Evolutionary conservation across 1,140 invertebrate species (phyloP).

Genomic region (Apis laboriosa): DNA sequence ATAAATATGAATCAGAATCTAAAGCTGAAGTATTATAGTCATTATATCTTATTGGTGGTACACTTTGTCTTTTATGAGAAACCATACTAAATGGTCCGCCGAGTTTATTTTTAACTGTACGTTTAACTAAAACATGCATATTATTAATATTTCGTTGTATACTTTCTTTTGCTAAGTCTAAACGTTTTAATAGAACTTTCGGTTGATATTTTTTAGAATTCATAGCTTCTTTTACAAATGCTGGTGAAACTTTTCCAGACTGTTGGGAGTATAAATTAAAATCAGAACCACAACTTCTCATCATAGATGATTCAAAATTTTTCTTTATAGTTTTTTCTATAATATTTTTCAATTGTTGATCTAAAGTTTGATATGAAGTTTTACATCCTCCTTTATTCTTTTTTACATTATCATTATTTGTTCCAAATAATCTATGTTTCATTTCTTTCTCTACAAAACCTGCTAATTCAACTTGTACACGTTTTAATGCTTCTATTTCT

Average conservation of each 20-base stretch:
- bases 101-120: slow-evolving; percentile 19
- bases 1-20: slow-evolving; percentile 48
- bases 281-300: slow-evolving; percentile 7
- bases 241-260: slow-evolving; percentile 59
- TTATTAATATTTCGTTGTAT: slow-evolving; percentile 65
- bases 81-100: slow-evolving; percentile 40
- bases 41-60: slow-evolving; percentile 58
- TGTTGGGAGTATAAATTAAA: background rate
- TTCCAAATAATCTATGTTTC: slow-evolving; percentile 58
- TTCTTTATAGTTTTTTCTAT: slow-evolving; percentile 74
- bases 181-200: slow-evolving; percentile 67
- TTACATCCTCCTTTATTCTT: slow-evolving; percentile 39
- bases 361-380: slow-evolving; percentile 64
- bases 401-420: background rate
- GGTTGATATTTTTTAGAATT: slow-evolving; percentile 75
- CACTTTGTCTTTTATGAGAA: slow-evolving; percentile 61
- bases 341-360: slow-evolving; percentile 74
- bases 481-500: slow-evolving; percentile 68
- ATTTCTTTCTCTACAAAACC: slow-evolving; percentile 74
- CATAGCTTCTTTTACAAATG: slow-evolving; percentile 67
- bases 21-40: slow-evolving; percentile 65
- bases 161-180: slow-evolving; percentile 62
- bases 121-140: slow-evolving; percentile 26
- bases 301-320: slow-evolving; percentile 70
- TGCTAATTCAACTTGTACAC: slow-evolving; percentile 72